These are phyloP conservation scores for Beris morrisii DNA, from an alignment of 2,888 invertebrate genomes.

Conservation along the genomic window DNA sequence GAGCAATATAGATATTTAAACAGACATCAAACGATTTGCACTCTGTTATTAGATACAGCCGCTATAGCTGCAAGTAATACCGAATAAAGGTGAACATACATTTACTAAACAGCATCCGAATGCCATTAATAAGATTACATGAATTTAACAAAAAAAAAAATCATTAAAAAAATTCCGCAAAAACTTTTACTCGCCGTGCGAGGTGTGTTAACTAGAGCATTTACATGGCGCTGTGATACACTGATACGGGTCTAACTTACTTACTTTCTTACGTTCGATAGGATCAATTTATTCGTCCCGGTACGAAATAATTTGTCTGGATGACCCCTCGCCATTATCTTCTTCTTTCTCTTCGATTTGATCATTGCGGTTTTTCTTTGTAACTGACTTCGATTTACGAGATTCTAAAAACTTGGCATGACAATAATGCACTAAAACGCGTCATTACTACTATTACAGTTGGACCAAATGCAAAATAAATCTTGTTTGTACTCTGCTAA, in stretches of 20 bases:
- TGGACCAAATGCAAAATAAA: slow-evolving; percentile 88
- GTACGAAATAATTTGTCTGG: too few relatives aligned
- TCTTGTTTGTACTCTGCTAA: slow-evolving; percentile 85
- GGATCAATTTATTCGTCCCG: neutral
- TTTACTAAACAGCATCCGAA: slow-evolving; percentile 79
- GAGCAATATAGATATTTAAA: slow-evolving; percentile 76
- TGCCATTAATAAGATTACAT: slow-evolving; percentile 81
- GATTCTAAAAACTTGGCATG: slow-evolving; percentile 86
- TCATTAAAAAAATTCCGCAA: slow-evolving; percentile 71
- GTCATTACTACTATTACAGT: slow-evolving; percentile 96
- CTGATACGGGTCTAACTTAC: neutral
- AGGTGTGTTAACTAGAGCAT: slow-evolving; percentile 40
- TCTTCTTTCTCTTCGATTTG: neutral
- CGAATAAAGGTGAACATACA: slow-evolving; percentile 81
- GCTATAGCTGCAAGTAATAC: slow-evolving; percentile 75
- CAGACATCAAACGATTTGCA: slow-evolving; percentile 78
- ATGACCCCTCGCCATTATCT: neutral
- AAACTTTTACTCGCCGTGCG: slow-evolving; percentile 42
- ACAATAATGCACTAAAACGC: slow-evolving; percentile 97
- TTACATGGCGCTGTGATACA: slow-evolving; percentile 40
- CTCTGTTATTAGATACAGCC: slow-evolving; percentile 67
- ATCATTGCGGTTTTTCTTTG: neutral
- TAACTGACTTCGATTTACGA: neutral
- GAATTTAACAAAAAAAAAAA: slow-evolving; percentile 89
- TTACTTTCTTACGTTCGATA: neutral